Evolutionary conservation across 2,888 invertebrate genomes (phyloP), one percentile per base, ranked within the genome.

Genomic region (Zhuqinia jingwanae): DNA sequence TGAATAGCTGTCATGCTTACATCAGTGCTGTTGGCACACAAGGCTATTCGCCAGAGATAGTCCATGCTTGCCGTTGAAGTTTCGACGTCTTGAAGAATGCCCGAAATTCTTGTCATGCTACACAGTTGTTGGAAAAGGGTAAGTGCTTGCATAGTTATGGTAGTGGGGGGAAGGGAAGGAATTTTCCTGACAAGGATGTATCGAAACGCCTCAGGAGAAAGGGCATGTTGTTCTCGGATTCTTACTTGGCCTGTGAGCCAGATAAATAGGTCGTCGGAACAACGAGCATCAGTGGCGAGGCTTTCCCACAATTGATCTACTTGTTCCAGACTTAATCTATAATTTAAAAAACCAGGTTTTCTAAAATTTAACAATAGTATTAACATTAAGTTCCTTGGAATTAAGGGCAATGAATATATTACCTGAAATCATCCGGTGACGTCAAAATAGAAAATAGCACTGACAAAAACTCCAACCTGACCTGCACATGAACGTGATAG

Each of bases 1-100:
- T 98, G 97, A 91, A 98, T 98, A 0, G 98, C 98, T 2, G 97
- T 96, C 95, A 98, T 95, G 89, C 97, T 97, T 1, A 98, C 98
- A 92, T 98, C 98, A 93, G 97, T 97, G 92, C 96, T 97, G 90
- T 96, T 96, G 1, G 98, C 98, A 90, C 96, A 94, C 3, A 98
- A 93, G 0, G 98, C 98, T 88, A 98, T 97, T 92, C 96, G 96
- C 98, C 98, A 98, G 90, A 98, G 93, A 91, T 98, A 97, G 92
- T 97, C 96, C 96, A 98, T 98, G 15, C 97, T 97, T 15, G 96
- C 94, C 36, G 95, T 95, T 10, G 90, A 89, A 25, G 92, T 92
- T 92, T 96, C 95, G 42, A 92, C 92, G 87, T 93, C 91, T 79
- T 91, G 89, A 10, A 88, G 53, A 50, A 89, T 89, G 0, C 88